Evolutionary conservation across 2,797 vertebrate species (phyloP).

Genomic region (Fundulus diaphanus): DNA sequence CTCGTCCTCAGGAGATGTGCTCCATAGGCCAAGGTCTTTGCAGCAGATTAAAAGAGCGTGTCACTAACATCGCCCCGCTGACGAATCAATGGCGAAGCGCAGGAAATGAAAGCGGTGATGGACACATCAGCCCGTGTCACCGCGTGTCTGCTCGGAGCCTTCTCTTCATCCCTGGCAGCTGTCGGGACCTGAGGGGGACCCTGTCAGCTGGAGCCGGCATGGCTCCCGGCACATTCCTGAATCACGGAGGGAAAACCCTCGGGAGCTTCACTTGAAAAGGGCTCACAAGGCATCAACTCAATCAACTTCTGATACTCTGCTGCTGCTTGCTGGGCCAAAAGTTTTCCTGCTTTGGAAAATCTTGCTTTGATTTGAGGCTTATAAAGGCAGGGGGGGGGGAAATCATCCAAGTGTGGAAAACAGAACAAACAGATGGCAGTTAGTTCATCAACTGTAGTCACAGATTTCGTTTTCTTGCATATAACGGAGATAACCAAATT

Average conservation of each 20-base stretch:
- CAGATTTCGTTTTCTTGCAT: conserved; percentile 21
- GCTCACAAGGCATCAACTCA: conserved; percentile 54
- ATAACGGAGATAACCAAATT: conserved; percentile 39
- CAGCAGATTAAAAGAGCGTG: conserved; percentile 76
- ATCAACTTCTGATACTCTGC: conserved; percentile 61
- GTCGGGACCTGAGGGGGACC: conserved; percentile 50
- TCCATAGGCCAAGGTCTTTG: conserved; percentile 69
- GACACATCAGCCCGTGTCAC: conserved; percentile 75
- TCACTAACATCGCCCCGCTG: conserved; percentile 65
- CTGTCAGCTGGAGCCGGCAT: conserved; percentile 53
- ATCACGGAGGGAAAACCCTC: conserved; percentile 47
- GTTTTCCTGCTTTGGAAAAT: conserved; percentile 41
- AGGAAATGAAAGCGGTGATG: conserved; percentile 77
- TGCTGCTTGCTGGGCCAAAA: conserved; percentile 31
- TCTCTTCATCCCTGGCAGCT: conserved; percentile 66
- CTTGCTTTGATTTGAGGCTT: conserved; percentile 35
- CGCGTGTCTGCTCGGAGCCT: conserved; percentile 47
- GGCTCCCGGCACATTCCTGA: conserved; percentile 47
- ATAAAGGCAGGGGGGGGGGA: conserved; percentile 20
- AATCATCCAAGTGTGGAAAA: conserved; percentile 1
- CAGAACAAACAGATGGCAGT: conserved; percentile 8
- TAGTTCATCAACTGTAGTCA: conserved; percentile 23
- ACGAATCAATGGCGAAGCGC: conserved; percentile 66
- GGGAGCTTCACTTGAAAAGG: conserved; percentile 45
- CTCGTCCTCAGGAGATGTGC: conserved; percentile 57